Base-by-base conservation (phyloP, 2,797 vertebrate genomes). In the Calcarius lapponicus region DNA sequence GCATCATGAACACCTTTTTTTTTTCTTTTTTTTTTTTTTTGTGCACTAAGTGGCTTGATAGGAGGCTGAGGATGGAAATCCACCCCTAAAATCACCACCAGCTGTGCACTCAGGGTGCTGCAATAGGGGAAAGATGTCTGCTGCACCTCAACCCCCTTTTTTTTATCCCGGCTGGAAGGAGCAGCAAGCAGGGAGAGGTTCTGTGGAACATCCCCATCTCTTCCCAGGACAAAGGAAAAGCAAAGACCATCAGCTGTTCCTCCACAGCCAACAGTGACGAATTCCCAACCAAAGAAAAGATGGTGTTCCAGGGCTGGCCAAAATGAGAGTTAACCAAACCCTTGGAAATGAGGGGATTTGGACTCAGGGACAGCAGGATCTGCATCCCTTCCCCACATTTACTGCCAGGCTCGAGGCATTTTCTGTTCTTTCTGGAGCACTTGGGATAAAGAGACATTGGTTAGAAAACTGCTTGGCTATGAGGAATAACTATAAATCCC, bases 91-190 rank as follows among this genome's bases (percentile, higher is more conserved):
- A 24, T 20, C 40, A 40, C 20, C 40, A 13, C 10, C 47, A 56
- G 45, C 66, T 67, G 8, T 8, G 10, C 1, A 8, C n/a, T 53
- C 0, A 0, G 13, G n/a, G 31, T 31, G 7, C 24, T 43, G 47
- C 8, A 21, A 4, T 8, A 12, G 31, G 25, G 14, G 48, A 51
- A 47, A 47, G 18, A 6, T 18, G 17, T 13, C n/a, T 34, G 14
- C 26, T 57, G 80, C 47, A n/a, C 8, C 42, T 38, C 79, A 50
- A 31, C 9, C 4, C 17, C 34, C 21, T 71, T 53, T 29, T 29
- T 36, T 81, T 57, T 24, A 11, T 6, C 18, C 48, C 9, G 32
- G 34, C 57, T 43, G 48, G 65, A 34, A 45, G 48, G 48, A 79
- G 64, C 22, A 91, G 18, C 28, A 36, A 82, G 34, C 25, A 43